Evolutionary conservation across 2,113 vertebrate species (phyloP).

Genomic region (Pseudorhombus dupliciocellatus): DNA sequence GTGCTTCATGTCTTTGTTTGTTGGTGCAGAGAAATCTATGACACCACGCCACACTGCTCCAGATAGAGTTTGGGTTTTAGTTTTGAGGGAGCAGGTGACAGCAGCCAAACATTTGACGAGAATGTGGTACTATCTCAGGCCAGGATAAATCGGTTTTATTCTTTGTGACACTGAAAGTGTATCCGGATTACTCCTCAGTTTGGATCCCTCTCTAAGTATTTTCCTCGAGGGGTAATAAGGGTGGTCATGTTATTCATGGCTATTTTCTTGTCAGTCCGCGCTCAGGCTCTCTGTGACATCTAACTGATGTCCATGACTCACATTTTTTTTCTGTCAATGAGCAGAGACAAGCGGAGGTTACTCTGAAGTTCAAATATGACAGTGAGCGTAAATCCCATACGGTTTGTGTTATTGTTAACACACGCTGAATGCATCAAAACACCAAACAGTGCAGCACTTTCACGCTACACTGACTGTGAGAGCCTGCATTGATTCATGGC

Average conservation of each 20-base stretch:
- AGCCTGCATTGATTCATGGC: conserved; percentile 43
- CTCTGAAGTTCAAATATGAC: conserved; percentile 63
- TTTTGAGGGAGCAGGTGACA: conserved; percentile 15
- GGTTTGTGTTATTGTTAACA: conserved; percentile 45
- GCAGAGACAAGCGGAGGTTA: conserved; percentile 60
- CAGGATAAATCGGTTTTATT: conserved; percentile 67
- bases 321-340: conserved; percentile 49
- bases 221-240: conserved; percentile 72
- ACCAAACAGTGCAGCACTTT: conserved; percentile 23
- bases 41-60: conserved; percentile 51
- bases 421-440: conserved; percentile 40
- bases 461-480: conserved; percentile 31
- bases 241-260: conserved; percentile 78
- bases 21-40: conserved; percentile 30
- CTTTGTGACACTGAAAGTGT: conserved; percentile 69
- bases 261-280: conserved; percentile 80
- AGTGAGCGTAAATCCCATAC: conserved; percentile 49
- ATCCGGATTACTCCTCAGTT: conserved; percentile 71
- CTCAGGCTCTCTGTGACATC: conserved; percentile 66
- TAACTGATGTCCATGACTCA: conserved; percentile 71
- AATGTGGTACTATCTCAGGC: conserved; percentile 49
- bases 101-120: conserved; percentile 56
- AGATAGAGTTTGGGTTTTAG: conserved; percentile 53
- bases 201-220: conserved; percentile 74
- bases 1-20: background rate